Conservation (phyloP, 2,113 vertebrate genomes). For the Papio anubis region DNA sequence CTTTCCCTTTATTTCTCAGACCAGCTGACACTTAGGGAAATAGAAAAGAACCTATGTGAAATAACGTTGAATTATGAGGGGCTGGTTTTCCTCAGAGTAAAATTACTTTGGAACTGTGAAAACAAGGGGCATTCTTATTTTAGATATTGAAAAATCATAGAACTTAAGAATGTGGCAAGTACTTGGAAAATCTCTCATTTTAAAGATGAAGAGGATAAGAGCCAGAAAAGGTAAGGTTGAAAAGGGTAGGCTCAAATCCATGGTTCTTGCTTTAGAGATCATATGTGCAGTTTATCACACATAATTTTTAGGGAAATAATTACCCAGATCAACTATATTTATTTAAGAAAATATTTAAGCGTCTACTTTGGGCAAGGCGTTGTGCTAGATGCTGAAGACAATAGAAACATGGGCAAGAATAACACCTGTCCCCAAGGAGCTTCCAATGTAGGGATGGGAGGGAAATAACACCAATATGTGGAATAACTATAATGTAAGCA, state of each 20-base stretch:
- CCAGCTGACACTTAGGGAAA: too few species aligned
- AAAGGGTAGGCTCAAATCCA: neutral
- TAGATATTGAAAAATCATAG: neutral
- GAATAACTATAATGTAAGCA: neutral
- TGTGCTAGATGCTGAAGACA: neutral
- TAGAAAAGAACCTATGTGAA: too few species aligned
- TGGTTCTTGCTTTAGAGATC: neutral
- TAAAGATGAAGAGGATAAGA: neutral
- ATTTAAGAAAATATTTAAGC: neutral
- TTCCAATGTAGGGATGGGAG: neutral
- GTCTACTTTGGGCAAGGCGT: neutral
- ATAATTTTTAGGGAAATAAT: neutral
- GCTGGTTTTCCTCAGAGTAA: neutral
- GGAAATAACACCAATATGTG: neutral
- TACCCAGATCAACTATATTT: neutral
- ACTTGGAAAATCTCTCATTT: neutral
- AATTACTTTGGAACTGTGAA: neutral
- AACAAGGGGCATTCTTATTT: neutral
- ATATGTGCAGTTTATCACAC: neutral
- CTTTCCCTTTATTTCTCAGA: too few species aligned
- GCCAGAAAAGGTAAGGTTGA: neutral
- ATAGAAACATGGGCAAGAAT: neutral
- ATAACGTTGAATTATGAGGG: too few species aligned
- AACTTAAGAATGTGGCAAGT: neutral
- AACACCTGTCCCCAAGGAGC: neutral